A percentile compares a stretch with the other conserved stretches of the same genome.
phyloP scores from a whole-genome alignment of 2,888 invertebrate species.

The Marasmarcha lunaedactyla region DNA sequence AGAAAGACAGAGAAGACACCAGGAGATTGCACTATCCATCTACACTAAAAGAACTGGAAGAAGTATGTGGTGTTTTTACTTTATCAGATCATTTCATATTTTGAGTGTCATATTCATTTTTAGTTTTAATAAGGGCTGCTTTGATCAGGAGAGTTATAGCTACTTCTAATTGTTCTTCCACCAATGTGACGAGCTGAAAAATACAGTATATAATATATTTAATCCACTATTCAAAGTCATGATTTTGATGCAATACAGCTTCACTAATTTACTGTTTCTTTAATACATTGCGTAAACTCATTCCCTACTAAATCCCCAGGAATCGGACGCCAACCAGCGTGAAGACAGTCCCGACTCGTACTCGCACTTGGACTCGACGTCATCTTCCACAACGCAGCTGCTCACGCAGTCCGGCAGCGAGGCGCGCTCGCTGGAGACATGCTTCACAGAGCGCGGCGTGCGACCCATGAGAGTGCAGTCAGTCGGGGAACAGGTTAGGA shows the following conservation, averaged over 20 bases:
- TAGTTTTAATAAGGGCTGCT: background rate
- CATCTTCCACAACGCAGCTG: slow-evolving; percentile 53
- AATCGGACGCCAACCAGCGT: slow-evolving; percentile 52
- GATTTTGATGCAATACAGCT: too few species aligned
- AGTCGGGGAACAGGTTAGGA: slow-evolving; percentile 37
- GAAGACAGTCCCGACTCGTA: slow-evolving; percentile 55
- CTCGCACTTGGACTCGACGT: slow-evolving; percentile 52
- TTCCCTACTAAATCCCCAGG: too few species aligned
- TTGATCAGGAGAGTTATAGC: too few species aligned
- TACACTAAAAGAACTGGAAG: slow-evolving; percentile 54
- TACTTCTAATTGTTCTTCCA: too few species aligned
- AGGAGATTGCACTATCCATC: slow-evolving; percentile 43
- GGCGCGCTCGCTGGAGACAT: slow-evolving; percentile 45
- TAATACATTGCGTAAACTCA: too few species aligned
- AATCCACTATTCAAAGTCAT: too few species aligned
- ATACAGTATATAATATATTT: too few species aligned
- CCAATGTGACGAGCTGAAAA: too few species aligned
- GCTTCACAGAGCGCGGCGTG: slow-evolving; percentile 38
- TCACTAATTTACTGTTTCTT: too few species aligned
- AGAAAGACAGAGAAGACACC: slow-evolving; percentile 42
- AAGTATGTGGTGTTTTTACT: too few species aligned
- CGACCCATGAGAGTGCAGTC: slow-evolving; percentile 37
- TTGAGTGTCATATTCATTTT: background rate
- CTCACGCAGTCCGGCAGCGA: slow-evolving; percentile 49
- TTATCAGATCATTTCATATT: too few species aligned